Conservation (phyloP, 2,888 invertebrate genomes). For the Sclerodermus sp. region DNA sequence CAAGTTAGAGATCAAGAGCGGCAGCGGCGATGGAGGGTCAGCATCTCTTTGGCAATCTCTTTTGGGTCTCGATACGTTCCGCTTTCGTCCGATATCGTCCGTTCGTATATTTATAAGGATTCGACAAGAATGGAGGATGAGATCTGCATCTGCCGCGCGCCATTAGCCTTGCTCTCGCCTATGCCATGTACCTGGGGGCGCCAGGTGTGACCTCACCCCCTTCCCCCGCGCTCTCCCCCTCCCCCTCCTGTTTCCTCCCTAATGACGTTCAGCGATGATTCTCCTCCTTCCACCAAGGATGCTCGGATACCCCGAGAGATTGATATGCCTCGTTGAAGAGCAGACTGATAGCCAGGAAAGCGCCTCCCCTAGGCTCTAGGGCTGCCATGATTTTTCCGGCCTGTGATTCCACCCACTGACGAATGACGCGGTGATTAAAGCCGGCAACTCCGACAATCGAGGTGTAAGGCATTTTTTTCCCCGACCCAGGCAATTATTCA, state of each 20-base stretch:
- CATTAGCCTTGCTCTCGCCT: conserved; percentile 39
- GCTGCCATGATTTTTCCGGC: conserved; percentile 30
- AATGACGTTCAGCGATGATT: conserved; percentile 34
- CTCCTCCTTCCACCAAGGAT: conserved; percentile 11
- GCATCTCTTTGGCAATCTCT: no score
- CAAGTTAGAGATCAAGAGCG: no score
- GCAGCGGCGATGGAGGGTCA: no score
- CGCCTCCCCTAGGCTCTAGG: conserved; percentile 4
- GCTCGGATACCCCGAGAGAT: conserved; percentile 32
- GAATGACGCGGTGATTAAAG: conserved; percentile 30
- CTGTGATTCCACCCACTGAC: conserved; percentile 19
- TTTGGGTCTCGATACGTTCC: no score
- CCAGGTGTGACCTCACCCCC: conserved; percentile 44
- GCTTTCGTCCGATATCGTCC: no score
- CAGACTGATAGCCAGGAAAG: conserved; percentile 27
- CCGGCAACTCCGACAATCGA: conserved; percentile 5
- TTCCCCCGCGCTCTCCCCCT: conserved; percentile 27
- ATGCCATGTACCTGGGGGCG: conserved; percentile 41
- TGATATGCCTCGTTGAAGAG: conserved; percentile 40
- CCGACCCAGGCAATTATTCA: no score
- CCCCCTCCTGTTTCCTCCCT: conserved; percentile 2
- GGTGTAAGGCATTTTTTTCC: conserved; percentile 5
- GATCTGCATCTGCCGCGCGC: conserved; percentile 46
- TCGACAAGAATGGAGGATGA: conserved; percentile 41
- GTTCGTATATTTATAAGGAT: conserved; percentile 51